phyloP scores from a whole-genome alignment of 2,797 vertebrate species.

The Leptodactylus fallax region DNA sequence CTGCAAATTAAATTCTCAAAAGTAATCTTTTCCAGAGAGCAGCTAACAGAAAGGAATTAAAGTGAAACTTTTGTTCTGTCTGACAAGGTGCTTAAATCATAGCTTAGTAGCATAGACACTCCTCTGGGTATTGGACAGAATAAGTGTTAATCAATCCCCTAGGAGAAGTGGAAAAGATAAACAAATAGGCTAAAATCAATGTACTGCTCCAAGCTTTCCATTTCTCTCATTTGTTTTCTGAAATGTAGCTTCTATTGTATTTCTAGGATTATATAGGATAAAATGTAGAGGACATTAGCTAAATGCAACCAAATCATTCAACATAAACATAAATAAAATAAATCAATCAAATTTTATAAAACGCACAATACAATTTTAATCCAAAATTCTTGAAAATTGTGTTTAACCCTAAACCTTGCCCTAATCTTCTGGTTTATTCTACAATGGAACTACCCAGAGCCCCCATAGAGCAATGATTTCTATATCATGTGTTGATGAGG shows the following conservation, averaged over 20 bases:
- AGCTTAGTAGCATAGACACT: constrained; percentile 42
- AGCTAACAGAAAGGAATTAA: constrained; percentile 40
- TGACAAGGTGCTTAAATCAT: constrained; percentile 60
- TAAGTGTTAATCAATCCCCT: constrained; percentile 60
- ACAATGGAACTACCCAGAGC: not conserved
- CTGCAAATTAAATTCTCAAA: constrained; percentile 59
- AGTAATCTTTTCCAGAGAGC: constrained; percentile 49
- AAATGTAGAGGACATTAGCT: not conserved
- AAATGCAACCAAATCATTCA: not conserved
- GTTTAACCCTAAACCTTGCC: not conserved
- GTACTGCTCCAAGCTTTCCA: not conserved
- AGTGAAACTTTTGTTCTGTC: constrained; percentile 56
- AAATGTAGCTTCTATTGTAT: not conserved
- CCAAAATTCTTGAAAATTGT: not conserved
- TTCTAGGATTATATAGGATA: not conserved
- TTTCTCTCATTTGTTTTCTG: constrained; percentile 14
- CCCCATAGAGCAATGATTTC: not conserved
- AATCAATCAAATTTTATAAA: not conserved
- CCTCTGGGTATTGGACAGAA: constrained; percentile 54
- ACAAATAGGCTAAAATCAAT: constrained; percentile 57
- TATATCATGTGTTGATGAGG: not conserved
- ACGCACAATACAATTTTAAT: not conserved
- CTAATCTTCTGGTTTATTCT: not conserved
- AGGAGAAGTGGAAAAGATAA: constrained; percentile 46
- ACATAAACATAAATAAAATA: not conserved